These are phyloP conservation scores for Pampus argenteus DNA, from an alignment of 2,797 vertebrate species.

Conservation along the genomic window DNA sequence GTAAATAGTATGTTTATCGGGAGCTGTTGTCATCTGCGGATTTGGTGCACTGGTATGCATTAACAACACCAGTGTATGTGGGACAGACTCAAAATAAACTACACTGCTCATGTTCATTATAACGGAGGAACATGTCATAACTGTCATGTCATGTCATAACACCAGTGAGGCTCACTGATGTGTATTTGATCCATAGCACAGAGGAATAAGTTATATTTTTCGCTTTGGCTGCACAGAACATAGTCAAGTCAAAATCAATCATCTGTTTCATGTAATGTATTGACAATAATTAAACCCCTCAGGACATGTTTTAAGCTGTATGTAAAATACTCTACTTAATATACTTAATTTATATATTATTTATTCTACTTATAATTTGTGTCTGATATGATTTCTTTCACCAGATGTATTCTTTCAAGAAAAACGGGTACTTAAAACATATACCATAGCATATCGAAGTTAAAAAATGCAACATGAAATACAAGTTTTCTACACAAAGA, in stretches of 20 bases:
- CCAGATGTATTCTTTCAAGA: background rate
- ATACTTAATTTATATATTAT: too few species aligned
- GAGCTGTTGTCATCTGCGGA: background rate
- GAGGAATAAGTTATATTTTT: too few species aligned
- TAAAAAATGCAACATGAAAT: background rate
- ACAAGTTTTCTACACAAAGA: slow-evolving; percentile 18
- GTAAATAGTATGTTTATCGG: too few species aligned
- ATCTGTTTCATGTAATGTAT: background rate
- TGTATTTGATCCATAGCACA: too few species aligned
- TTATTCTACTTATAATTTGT: too few species aligned
- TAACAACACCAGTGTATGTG: background rate
- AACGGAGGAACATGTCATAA: background rate
- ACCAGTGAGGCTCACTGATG: background rate
- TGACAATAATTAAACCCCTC: background rate
- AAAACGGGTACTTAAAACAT: background rate
- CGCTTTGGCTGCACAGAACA: background rate
- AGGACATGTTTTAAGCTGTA: background rate
- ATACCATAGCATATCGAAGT: background rate
- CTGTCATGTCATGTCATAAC: too few species aligned
- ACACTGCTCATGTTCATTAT: background rate
- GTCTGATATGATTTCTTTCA: background rate
- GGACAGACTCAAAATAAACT: background rate
- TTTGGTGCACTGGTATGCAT: background rate
- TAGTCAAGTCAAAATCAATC: too few species aligned
- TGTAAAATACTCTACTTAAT: background rate